phyloP scores from a whole-genome alignment of 2,797 vertebrate genomes.

The Tokudaia muenninki region DNA sequence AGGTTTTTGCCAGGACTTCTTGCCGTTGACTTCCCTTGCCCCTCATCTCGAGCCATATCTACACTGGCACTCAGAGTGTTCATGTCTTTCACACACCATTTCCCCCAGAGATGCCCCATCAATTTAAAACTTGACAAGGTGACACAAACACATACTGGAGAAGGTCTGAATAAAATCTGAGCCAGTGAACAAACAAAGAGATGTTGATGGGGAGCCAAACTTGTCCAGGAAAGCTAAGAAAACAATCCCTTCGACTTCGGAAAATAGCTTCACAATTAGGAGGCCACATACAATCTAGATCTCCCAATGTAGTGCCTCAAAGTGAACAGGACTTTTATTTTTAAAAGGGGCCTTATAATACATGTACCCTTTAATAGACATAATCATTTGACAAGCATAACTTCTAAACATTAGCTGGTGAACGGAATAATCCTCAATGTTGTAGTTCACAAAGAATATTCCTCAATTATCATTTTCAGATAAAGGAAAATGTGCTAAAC shows the following conservation, averaged over 20 bases:
- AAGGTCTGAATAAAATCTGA: background rate
- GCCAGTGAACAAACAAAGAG: background rate
- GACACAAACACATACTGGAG: background rate
- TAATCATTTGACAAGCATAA: background rate
- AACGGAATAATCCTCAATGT: constrained; percentile 64
- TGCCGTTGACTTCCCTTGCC: background rate
- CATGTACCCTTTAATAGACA: background rate
- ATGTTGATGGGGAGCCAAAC: background rate
- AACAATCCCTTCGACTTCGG: background rate
- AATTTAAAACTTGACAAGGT: constrained; percentile 49
- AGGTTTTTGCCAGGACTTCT: background rate
- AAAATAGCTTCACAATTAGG: background rate
- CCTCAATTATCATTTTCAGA: constrained; percentile 68
- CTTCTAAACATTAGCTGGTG: constrained; percentile 53
- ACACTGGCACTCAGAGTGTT: background rate
- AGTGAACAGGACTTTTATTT: background rate
- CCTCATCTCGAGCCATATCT: background rate
- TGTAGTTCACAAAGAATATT: constrained; percentile 75
- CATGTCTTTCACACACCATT: constrained; percentile 63
- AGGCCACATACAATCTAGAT: background rate
- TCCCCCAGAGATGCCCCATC: constrained; percentile 1
- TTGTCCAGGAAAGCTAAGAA: background rate
- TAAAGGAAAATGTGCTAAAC: constrained; percentile 13
- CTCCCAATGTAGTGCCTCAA: background rate
- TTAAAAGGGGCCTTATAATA: background rate